Percentiles rank a stretch among this genome's conserved stretches.
These are phyloP conservation scores for Phrixothrix hirtus DNA, from an alignment of 2,888 invertebrate species.

Conservation along the genomic window DNA sequence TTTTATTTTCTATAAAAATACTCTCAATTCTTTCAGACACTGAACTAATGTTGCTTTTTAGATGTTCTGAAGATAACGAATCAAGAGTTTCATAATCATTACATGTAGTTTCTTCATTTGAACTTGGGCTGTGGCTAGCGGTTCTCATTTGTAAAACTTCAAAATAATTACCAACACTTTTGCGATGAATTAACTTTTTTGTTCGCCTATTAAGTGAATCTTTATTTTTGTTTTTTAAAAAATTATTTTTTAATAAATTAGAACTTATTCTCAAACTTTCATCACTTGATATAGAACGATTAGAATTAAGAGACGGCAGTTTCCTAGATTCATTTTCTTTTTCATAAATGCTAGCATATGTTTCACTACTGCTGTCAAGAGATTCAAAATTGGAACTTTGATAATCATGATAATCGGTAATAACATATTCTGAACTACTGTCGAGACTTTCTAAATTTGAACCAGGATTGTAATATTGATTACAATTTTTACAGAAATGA, in stretches of 20 bases:
- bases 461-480: constrained; percentile 48
- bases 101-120: constrained; percentile 62
- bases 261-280: constrained; percentile 36
- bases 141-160: constrained; percentile 54
- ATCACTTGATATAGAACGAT: constrained; percentile 36
- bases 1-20: constrained; percentile 46
- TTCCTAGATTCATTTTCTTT: constrained; percentile 45
- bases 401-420: constrained; percentile 49
- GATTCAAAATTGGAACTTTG: constrained; percentile 54
- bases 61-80: constrained; percentile 40
- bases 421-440: constrained; percentile 53
- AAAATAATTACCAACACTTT: constrained; percentile 53
- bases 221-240: constrained; percentile 48
- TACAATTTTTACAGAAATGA: constrained; percentile 55
- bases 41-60: constrained; percentile 4
- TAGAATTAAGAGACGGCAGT: constrained; percentile 26
- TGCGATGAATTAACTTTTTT: constrained; percentile 47
- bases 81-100: constrained; percentile 55
- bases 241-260: constrained; percentile 39
- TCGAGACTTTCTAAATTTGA: constrained; percentile 50
- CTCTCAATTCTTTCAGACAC: constrained; percentile 64
- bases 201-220: constrained; percentile 44
- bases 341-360: constrained; percentile 51
- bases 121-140: constrained; percentile 52
- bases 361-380: constrained; percentile 54